Evolutionary conservation across 2,888 invertebrate species (phyloP), one percentile per base, ranked within the genome.

Genomic region (Pomacea canaliculata): DNA sequence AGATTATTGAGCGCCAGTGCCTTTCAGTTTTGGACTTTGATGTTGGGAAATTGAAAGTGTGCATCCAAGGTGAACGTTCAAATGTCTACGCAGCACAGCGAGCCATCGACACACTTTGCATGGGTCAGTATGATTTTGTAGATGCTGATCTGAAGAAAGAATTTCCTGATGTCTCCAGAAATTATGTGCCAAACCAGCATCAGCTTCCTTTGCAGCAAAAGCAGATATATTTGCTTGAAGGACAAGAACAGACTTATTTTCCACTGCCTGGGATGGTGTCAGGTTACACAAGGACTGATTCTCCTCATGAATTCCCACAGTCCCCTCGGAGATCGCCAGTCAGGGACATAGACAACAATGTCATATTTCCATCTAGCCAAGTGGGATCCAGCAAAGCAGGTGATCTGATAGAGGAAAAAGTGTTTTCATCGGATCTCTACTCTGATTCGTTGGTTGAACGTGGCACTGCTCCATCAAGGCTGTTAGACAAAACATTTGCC

Each of bases 21-120:
- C 82, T 82, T 69, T 76, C 80, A 3, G 80, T 83, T n/a, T 60
- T 84, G n/a, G 70, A 78, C 18, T 75, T 82, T 13, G 76, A 77
- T 72, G 48, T 79, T 48, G 78, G 79, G 19, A 72, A 74, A n/a
- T 76, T 72, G 27, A 74, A 81, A 66, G 77, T 85, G 13, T 83
- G 79, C 73, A 80, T 85, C 13, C 80, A 80, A 76, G 85, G 85
- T 51, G 76, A 69, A 27, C 51, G 71, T 18, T 71, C 80, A 70
- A 78, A 80, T 74, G 80, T 85, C 12, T 51, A 77, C 4, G 70
- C 71, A 16, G 82, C 82, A 37, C 80, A 82, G 27, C 71, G 70
- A 49, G 60, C 79, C 37, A 79, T 84, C n/a, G 63, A 78, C n/a
- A 74, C 59, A 9, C 73, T 73, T 13, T 67, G 59, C 67, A 67